Conservation (phyloP, 2,797 vertebrate genomes). For the Pangasius djambal region DNA sequence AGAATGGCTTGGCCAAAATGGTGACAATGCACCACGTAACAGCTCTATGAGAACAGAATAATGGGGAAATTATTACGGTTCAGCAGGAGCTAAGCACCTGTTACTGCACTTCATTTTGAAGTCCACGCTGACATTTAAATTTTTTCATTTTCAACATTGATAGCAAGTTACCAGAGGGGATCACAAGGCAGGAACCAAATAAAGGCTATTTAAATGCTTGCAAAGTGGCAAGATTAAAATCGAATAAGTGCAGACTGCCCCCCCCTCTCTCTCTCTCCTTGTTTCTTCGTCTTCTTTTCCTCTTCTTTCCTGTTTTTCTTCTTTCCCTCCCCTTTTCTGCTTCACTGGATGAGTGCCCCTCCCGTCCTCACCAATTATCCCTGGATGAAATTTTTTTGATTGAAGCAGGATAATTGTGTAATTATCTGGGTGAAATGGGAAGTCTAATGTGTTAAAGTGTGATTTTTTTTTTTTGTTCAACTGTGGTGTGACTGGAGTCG, state of each 20-base stretch:
- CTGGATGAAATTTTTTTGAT: slow-evolving; percentile 86
- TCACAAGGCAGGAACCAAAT: slow-evolving; percentile 88
- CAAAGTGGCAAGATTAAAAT: slow-evolving; percentile 98
- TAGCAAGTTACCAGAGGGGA: slow-evolving; percentile 90
- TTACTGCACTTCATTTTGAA: slow-evolving; percentile 87
- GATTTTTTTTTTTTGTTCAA: slow-evolving; percentile 70
- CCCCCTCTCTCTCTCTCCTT: slow-evolving; percentile 49
- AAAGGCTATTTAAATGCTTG: slow-evolving; percentile 97
- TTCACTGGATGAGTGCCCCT: slow-evolving; percentile 77
- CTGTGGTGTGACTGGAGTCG: slow-evolving; percentile 57
- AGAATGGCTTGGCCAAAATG: slow-evolving; percentile 73
- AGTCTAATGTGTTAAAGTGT: slow-evolving; percentile 92
- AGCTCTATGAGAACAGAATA: slow-evolving; percentile 87
- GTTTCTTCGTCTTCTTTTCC: slow-evolving; percentile 60
- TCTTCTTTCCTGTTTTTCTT: slow-evolving; percentile 81
- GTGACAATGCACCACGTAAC: slow-evolving; percentile 83
- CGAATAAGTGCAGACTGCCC: slow-evolving; percentile 89
- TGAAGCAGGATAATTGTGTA: slow-evolving; percentile 94
- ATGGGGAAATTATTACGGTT: slow-evolving; percentile 85
- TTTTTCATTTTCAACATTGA: slow-evolving; percentile 92
- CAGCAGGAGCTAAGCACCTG: slow-evolving; percentile 86
- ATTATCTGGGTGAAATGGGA: slow-evolving; percentile 93
- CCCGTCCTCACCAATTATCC: slow-evolving; percentile 87
- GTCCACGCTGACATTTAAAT: slow-evolving; percentile 94
- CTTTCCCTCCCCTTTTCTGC: slow-evolving; percentile 66